phyloP scores from a whole-genome alignment of 2,888 invertebrate genomes.

The Sphinx pinastri region DNA sequence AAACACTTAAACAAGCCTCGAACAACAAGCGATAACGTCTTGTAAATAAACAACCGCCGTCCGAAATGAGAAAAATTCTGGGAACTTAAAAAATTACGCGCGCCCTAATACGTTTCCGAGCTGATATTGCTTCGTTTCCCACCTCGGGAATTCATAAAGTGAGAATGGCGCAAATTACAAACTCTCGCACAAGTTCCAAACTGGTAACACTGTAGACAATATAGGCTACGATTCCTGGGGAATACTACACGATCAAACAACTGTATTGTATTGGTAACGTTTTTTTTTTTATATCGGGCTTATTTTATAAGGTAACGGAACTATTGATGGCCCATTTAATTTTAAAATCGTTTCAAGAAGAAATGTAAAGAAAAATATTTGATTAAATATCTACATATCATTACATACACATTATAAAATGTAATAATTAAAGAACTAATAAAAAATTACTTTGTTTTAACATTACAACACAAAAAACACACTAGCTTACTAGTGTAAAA shows the following conservation, averaged over 20 bases:
- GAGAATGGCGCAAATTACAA: constrained; percentile 36
- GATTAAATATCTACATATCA: no score
- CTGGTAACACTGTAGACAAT: constrained; percentile 14
- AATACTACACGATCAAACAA: neutral
- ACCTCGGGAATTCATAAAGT: constrained; percentile 41
- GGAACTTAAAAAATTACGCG: constrained; percentile 56
- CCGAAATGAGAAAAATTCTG: constrained; percentile 47
- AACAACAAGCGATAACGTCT: constrained; percentile 49
- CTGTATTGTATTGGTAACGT: neutral
- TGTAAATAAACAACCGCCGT: constrained; percentile 37
- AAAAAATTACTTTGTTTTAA: no score
- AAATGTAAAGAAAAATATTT: no score
- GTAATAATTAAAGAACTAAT: no score
- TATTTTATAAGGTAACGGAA: no score
- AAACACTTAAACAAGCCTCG: neutral
- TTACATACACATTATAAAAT: no score
- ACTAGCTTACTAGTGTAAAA: no score
- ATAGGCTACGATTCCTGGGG: neutral
- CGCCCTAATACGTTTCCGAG: constrained; percentile 45
- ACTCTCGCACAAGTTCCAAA: neutral
- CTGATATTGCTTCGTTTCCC: constrained; percentile 47
- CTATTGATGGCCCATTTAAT: no score
- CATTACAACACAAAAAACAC: no score
- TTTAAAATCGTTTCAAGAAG: no score
- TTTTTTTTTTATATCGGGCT: neutral